These are phyloP conservation scores for Mylabris sibirica DNA, from an alignment of 2,888 invertebrate genomes.

Conservation along the genomic window DNA sequence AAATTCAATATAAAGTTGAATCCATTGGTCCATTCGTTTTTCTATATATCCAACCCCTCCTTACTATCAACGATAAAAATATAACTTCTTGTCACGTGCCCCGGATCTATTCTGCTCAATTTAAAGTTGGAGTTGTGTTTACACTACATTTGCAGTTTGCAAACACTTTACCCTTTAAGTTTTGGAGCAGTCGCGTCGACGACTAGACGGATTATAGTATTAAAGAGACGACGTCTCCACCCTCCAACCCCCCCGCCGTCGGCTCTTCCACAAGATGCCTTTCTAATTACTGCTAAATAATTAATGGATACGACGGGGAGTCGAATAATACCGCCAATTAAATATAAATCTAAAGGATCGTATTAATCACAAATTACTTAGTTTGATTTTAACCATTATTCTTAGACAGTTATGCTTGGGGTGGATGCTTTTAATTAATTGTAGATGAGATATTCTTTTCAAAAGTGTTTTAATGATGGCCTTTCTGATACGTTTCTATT, in stretches of 20 bases:
- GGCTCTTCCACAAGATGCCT: slow-evolving; percentile 41
- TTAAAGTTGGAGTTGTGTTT: slow-evolving; percentile 60
- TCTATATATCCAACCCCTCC: slow-evolving; percentile 33
- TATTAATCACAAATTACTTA: slow-evolving; percentile 36
- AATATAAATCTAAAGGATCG: slow-evolving; percentile 39
- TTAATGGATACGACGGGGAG: slow-evolving; percentile 40
- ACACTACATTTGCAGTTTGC: slow-evolving; percentile 58
- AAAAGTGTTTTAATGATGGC: not conserved
- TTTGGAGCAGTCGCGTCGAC: slow-evolving; percentile 29
- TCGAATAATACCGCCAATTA: slow-evolving; percentile 40
- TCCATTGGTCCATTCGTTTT: slow-evolving; percentile 25
- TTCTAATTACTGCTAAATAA: slow-evolving; percentile 54
- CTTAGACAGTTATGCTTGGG: slow-evolving; percentile 26
- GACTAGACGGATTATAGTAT: slow-evolving; percentile 51
- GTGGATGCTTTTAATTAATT: slow-evolving; percentile 27
- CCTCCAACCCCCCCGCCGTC: too few relatives aligned
- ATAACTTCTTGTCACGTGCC: slow-evolving; percentile 60
- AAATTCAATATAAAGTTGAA: slow-evolving; percentile 32
- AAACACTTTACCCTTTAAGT: slow-evolving; percentile 38
- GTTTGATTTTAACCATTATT: slow-evolving; percentile 34
- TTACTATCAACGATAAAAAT: slow-evolving; percentile 52
- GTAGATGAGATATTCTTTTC: slow-evolving; percentile 20
- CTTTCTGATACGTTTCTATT: not conserved
- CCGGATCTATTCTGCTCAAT: slow-evolving; percentile 59
- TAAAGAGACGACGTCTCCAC: slow-evolving; percentile 35